Evolutionary conservation across 2,888 invertebrate species (phyloP), one percentile per base, ranked within the genome.

Genomic region (Melanotus villosus): DNA sequence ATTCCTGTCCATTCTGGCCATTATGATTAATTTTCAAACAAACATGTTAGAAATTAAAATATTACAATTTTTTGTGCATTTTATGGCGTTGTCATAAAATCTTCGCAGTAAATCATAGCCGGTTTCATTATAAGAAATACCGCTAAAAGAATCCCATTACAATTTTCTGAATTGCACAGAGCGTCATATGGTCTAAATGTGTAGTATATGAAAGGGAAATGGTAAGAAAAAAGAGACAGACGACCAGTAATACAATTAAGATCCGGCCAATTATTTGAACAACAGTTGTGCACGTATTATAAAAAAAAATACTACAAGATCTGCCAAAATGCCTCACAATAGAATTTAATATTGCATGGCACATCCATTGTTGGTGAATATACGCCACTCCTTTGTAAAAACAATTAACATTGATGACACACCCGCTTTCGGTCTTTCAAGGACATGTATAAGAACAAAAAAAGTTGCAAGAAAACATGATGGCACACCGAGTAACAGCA

Each of bases 401-500:
- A 58, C 65, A 66, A 59, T 66, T 60, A 70, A 68, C 70, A 64
- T 65, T 62, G 72, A 70, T 70, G 70, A 70, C 70, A 72, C 68
- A 68, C 70, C 64, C 68, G 68, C 23, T 62, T 26, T 38, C 5
- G 19, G 47, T 50, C 47, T 43, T 30, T 26, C 47, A 47, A 34
- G 36, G 45, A 62, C 62, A 62, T 38, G 38, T 36, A 36, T n/a
- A 62, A 36, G 47, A 62, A 50, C 9, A 45, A 62, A 62, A 62
- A 62, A 62, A 21, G 21, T 16, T 47, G 47, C n/a, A n/a, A 26
- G 47, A 52, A 62, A 36, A 62, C 62, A 36, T 14, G 36, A 19
- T 62, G 34, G 21, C 32, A 50, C 21, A 34, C 50, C 36, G 21
- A 23, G 16, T 26, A 5, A 41, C 34, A 12, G 21, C 34, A 50